A percentile compares a stretch with the other conserved stretches of the same genome.
Evolutionary conservation across 2,797 vertebrate species (phyloP).

Genomic region (Jordanella pulchra): DNA sequence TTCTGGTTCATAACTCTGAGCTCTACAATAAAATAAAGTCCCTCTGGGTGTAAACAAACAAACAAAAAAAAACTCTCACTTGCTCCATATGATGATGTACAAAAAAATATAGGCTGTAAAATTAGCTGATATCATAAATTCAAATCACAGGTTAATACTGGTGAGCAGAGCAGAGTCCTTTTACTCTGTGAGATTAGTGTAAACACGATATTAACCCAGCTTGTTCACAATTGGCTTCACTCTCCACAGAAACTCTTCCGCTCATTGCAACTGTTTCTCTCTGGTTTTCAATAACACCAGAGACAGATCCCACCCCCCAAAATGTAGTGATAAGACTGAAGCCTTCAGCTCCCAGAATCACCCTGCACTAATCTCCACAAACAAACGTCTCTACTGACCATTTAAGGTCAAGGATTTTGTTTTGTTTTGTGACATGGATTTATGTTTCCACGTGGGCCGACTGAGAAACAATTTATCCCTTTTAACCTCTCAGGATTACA

Average conservation of each 20-base stretch:
- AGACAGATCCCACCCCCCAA: no score
- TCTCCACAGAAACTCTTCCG: slow-evolving; percentile 8
- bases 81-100: slow-evolving; percentile 37
- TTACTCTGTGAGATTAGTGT: slow-evolving; percentile 11
- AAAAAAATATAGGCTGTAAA: slow-evolving; percentile 13
- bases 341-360: neutral
- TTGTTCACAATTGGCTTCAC: slow-evolving; percentile 25
- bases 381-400: slow-evolving; percentile 49
- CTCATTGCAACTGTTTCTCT: neutral
- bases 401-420: slow-evolving; percentile 50
- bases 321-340: neutral
- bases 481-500: no score
- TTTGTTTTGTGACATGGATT: slow-evolving; percentile 35
- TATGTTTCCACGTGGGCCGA: slow-evolving; percentile 23
- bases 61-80: slow-evolving; percentile 9
- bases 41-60: slow-evolving; percentile 36
- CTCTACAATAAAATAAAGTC: slow-evolving; percentile 24
- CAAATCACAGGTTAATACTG: slow-evolving; percentile 34
- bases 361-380: slow-evolving; percentile 20
- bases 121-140: slow-evolving; percentile 42
- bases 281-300: neutral
- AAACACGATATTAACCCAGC: slow-evolving; percentile 22
- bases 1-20: slow-evolving; percentile 50
- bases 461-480: neutral
- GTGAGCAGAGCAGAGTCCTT: slow-evolving; percentile 13